Percentiles rank a stretch among this genome's conserved stretches.
Conservation (phyloP, 2,113 vertebrate species). For the Zosterops japonicus region DNA sequence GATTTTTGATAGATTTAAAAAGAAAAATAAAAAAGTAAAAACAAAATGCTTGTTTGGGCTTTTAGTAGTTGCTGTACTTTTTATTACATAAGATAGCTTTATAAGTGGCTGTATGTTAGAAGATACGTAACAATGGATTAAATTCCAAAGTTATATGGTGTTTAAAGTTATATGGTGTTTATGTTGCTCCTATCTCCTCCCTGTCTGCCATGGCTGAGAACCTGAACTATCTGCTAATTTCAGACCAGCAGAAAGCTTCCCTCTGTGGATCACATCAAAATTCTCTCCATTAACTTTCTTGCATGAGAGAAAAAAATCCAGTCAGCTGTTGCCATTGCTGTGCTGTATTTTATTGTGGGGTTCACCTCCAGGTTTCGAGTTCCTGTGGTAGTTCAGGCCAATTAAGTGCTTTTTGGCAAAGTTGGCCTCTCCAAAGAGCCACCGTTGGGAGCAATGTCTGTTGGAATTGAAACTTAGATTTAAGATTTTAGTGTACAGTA, state of each 20-base stretch:
- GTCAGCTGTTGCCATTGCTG: background rate
- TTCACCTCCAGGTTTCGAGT: background rate
- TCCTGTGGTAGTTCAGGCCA: background rate
- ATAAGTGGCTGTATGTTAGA: background rate
- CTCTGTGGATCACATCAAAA: background rate
- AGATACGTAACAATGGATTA: background rate
- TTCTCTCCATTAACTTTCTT: background rate
- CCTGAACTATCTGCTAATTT: background rate
- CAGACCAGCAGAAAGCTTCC: background rate
- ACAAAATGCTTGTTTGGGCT: background rate
- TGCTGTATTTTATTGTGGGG: background rate
- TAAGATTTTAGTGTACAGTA: too few species aligned
- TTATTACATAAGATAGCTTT: background rate
- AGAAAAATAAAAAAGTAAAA: background rate
- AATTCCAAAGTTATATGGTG: background rate
- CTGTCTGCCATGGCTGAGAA: background rate
- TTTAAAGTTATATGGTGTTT: background rate
- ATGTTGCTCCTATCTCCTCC: background rate
- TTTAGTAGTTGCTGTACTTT: background rate
- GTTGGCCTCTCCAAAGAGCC: background rate
- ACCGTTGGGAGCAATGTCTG: rapidly evolving
- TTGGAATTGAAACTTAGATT: too few species aligned
- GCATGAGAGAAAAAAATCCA: background rate
- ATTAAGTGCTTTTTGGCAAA: background rate
- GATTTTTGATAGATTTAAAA: background rate